phyloP scores from a whole-genome alignment of 2,888 invertebrate genomes.

The Sinotaia quadrata region DNA sequence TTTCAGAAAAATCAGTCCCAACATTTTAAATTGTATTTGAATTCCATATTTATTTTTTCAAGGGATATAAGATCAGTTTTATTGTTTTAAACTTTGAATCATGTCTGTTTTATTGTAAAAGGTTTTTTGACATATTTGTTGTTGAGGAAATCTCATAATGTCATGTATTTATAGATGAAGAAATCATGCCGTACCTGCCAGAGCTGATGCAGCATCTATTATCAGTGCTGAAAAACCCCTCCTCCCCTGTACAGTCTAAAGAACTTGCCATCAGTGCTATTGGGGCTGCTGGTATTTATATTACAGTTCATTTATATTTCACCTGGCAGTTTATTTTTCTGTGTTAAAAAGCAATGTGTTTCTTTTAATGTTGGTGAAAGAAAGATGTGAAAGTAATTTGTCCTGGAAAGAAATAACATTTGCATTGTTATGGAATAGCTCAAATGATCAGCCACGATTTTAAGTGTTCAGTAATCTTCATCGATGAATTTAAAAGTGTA shows the following conservation, averaged over 20 bases:
- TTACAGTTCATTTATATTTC: not conserved
- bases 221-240: slow-evolving; percentile 62
- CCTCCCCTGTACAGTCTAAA: slow-evolving; percentile 75
- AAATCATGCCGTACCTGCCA: slow-evolving; percentile 82
- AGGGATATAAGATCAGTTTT: not conserved
- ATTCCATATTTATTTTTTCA: too few relatives aligned
- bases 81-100: not conserved
- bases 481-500: too few relatives aligned
- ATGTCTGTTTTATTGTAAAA: not conserved
- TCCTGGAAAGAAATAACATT: too few relatives aligned
- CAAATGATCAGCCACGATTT: too few relatives aligned
- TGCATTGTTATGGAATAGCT: too few relatives aligned
- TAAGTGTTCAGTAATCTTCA: too few relatives aligned
- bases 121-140: not conserved
- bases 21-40: too few relatives aligned
- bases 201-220: slow-evolving; percentile 82
- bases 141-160: not conserved
- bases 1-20: too few relatives aligned
- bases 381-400: too few relatives aligned
- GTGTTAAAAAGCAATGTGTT: too few relatives aligned
- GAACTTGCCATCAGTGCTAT: slow-evolving; percentile 82
- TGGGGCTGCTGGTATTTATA: slow-evolving; percentile 76
- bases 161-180: slow-evolving; percentile 74
- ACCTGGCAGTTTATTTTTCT: too few relatives aligned
- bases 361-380: too few relatives aligned